Evolutionary conservation across 2,797 vertebrate species (phyloP).

Genomic region (Manis crassicaudata): DNA sequence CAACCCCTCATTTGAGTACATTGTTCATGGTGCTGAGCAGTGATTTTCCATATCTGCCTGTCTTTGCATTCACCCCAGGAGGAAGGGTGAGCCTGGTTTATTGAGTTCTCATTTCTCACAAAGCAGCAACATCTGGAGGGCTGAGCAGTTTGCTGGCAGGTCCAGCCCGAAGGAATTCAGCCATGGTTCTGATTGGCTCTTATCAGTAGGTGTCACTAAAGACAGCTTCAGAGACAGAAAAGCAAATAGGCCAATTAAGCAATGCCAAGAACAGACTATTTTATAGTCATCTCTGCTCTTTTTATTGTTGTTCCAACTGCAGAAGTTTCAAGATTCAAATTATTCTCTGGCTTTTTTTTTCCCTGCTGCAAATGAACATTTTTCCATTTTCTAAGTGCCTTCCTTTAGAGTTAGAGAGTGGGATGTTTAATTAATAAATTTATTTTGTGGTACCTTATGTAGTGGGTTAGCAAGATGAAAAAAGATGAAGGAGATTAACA

Average conservation of each 20-base stretch:
- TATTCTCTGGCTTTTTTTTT: not conserved
- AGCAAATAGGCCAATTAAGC: conserved; percentile 77
- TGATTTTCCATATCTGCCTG: conserved; percentile 84
- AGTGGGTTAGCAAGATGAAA: conserved; percentile 45
- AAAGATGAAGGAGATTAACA: conserved; percentile 63
- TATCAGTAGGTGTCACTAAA: conserved; percentile 86
- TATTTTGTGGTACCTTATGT: conserved; percentile 55
- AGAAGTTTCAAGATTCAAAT: conserved; percentile 73
- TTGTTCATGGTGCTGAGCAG: conserved; percentile 84
- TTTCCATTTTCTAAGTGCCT: conserved; percentile 42
- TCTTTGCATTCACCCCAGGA: conserved; percentile 86
- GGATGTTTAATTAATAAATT: conserved; percentile 63
- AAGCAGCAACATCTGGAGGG: conserved; percentile 86
- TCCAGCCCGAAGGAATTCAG: conserved; percentile 84
- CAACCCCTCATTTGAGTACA: conserved; percentile 72
- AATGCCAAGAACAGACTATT: conserved; percentile 70
- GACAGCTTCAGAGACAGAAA: conserved; percentile 80
- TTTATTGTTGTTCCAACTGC: conserved; percentile 74
- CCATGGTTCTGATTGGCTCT: conserved; percentile 83
- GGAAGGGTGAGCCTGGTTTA: conserved; percentile 86
- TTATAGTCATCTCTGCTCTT: conserved; percentile 51
- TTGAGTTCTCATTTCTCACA: conserved; percentile 84
- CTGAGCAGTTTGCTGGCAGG: conserved; percentile 83
- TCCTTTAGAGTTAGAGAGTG: not conserved
- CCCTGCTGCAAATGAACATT: conserved; percentile 57